A percentile compares a stretch with the other conserved stretches of the same genome.
Conservation (phyloP, 2,797 vertebrate genomes). For the Rhinophrynus dorsalis region DNA sequence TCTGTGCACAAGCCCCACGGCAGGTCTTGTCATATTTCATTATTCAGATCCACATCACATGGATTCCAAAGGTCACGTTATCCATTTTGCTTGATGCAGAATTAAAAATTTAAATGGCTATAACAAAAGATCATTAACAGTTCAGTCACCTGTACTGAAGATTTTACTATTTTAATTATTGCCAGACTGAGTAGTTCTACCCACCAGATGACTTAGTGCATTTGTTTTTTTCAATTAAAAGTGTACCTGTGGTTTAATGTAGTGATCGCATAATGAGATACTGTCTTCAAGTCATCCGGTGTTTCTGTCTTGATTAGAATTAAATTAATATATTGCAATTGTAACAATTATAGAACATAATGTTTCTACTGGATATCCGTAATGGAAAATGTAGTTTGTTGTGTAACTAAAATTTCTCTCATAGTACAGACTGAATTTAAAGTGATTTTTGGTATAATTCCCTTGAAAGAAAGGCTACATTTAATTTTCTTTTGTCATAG, state of each 20-base stretch:
- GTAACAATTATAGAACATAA: constrained; percentile 23
- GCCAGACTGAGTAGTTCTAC: neutral
- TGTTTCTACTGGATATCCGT: neutral
- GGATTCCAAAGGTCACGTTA: neutral
- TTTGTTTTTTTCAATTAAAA: neutral
- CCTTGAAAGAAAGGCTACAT: too few species aligned
- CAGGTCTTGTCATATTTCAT: neutral
- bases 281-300: neutral
- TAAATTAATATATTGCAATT: constrained; percentile 22
- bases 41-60: neutral
- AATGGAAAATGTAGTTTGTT: constrained; percentile 14
- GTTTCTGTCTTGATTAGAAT: constrained; percentile 16
- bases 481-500: too few species aligned
- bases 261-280: constrained; percentile 9
- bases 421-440: neutral
- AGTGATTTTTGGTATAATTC: too few species aligned
- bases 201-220: neutral
- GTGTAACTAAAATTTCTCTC: neutral
- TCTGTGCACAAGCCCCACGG: too few species aligned
- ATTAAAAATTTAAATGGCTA: constrained; percentile 5
- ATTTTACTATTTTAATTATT: constrained; percentile 19
- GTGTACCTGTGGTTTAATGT: too few species aligned
- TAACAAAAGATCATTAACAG: neutral
- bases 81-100: neutral
- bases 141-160: neutral